These are phyloP conservation scores for Belonocnema kinseyi DNA, from an alignment of 1,140 invertebrate genomes.

Conservation along the genomic window DNA sequence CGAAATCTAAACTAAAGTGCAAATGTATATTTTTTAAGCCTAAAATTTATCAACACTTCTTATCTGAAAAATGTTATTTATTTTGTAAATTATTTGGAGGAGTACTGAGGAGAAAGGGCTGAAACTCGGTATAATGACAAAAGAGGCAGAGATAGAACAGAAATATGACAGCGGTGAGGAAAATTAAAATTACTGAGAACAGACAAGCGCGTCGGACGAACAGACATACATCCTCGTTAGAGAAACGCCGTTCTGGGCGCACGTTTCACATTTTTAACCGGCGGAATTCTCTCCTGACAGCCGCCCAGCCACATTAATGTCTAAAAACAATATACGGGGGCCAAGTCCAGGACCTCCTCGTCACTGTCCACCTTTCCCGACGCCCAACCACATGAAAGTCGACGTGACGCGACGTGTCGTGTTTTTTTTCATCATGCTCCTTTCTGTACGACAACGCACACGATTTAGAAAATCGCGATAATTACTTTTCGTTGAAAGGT, in stretches of 20 bases:
- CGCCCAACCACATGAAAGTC: neutral
- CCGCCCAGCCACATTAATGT: conserved; percentile 42
- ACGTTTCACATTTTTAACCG: conserved; percentile 45
- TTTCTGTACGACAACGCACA: conserved; percentile 15
- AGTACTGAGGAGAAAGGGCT: neutral
- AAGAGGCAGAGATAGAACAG: neutral
- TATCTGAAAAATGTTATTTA: neutral
- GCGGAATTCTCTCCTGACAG: conserved; percentile 44
- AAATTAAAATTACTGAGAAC: conserved; percentile 42
- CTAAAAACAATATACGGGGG: conserved; percentile 40
- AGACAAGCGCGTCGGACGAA: conserved; percentile 33
- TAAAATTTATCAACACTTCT: neutral
- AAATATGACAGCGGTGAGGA: conserved; percentile 21
- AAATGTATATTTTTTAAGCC: no score
- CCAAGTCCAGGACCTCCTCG: conserved; percentile 3
- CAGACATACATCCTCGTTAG: conserved; percentile 48
- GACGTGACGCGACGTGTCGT: conserved; percentile 1
- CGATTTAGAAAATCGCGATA: conserved; percentile 20
- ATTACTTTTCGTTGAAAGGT: neutral
- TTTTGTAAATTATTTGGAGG: neutral
- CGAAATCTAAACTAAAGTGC: no score
- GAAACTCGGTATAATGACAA: neutral
- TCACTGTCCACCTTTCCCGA: neutral
- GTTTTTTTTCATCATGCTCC: conserved; percentile 1
- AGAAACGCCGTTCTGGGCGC: conserved; percentile 35